Evolutionary conservation across 2,797 vertebrate genomes (phyloP).

Genomic region (Eulemur mongoz): DNA sequence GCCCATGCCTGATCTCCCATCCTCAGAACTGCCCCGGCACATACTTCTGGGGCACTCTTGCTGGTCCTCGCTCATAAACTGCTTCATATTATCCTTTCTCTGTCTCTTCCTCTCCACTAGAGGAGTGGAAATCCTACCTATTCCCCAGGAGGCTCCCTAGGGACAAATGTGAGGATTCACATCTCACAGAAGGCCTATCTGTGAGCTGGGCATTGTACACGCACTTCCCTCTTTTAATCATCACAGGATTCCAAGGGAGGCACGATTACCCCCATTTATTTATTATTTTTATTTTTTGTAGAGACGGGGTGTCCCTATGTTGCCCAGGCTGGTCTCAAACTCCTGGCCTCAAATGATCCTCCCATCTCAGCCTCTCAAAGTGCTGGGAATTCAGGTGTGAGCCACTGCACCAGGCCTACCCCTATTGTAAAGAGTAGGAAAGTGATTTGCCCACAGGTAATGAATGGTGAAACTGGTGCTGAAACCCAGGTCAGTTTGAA

Average conservation of each 20-base stretch:
- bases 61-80: not conserved
- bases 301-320: not conserved
- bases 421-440: slow-evolving; percentile 5
- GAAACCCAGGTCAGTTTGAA: not conserved
- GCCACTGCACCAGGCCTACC: not conserved
- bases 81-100: not conserved
- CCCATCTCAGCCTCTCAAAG: not conserved
- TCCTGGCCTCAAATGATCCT: not conserved
- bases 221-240: not conserved
- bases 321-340: not conserved
- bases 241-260: not conserved
- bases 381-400: not conserved
- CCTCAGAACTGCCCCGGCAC: not conserved
- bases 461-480: not conserved
- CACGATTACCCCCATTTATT: not conserved
- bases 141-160: not conserved
- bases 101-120: not conserved
- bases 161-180: not conserved
- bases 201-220: not conserved
- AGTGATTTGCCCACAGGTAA: not conserved
- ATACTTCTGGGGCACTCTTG: not conserved
- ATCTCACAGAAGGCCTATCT: not conserved
- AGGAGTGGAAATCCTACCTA: not conserved
- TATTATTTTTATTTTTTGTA: not conserved
- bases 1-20: not conserved